Percentiles rank a stretch among this genome's conserved stretches.
These are phyloP conservation scores for Lucilia cuprina DNA, from an alignment of 1,140 invertebrate genomes.

Conservation along the genomic window DNA sequence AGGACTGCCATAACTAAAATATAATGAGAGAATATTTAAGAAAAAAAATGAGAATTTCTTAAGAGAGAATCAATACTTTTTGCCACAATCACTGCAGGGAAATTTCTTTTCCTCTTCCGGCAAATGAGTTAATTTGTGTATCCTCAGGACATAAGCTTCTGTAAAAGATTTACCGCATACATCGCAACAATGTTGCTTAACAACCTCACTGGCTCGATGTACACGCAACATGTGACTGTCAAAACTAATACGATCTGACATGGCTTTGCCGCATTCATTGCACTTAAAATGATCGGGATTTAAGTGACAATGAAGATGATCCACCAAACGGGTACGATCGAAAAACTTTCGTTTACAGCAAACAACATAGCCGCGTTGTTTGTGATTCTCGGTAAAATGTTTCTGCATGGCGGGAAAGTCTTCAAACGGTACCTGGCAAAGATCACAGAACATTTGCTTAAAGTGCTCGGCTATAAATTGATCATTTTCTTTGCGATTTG, in stretches of 20 bases:
- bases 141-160: neutral
- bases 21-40: neutral
- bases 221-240: neutral
- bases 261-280: conserved; percentile 14
- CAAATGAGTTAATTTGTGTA: conserved; percentile 7
- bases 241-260: neutral
- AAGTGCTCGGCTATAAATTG: conserved; percentile 21
- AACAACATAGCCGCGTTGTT: conserved; percentile 13
- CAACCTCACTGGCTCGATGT: neutral
- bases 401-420: neutral
- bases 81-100: conserved; percentile 7
- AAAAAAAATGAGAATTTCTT: neutral
- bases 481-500: conserved; percentile 25
- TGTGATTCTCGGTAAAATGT: neutral
- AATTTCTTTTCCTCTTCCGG: conserved; percentile 16
- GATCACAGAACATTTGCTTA: neutral
- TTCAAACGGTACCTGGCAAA: conserved; percentile 18
- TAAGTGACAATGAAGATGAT: conserved; percentile 27
- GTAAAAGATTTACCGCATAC: neutral
- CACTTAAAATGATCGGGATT: conserved; percentile 33
- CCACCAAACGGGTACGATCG: neutral
- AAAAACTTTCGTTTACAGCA: conserved; percentile 31
- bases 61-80: neutral
- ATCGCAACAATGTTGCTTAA: conserved; percentile 7
- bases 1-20: neutral